Evolutionary conservation across 2,113 vertebrate genomes (phyloP).

Genomic region (Sapayoa aenigma): DNA sequence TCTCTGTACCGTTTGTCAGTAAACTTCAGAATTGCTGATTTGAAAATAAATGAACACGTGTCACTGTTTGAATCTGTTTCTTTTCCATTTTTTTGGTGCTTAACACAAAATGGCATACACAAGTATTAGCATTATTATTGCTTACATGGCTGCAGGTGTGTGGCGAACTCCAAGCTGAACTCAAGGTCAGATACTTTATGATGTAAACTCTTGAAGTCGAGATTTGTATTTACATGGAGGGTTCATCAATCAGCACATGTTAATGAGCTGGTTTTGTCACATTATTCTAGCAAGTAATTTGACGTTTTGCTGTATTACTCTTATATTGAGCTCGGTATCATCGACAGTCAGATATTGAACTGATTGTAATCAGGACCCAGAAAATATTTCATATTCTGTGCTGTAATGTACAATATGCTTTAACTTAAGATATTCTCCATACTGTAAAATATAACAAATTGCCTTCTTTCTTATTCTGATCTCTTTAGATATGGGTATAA

Average conservation of each 20-base stretch:
- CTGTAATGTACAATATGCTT: not conserved
- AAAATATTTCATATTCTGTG: slow-evolving; percentile 27
- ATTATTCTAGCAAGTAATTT: slow-evolving; percentile 50
- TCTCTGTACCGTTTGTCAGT: slow-evolving; percentile 45
- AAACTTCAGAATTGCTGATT: slow-evolving; percentile 56
- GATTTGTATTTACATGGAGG: slow-evolving; percentile 42
- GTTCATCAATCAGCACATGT: slow-evolving; percentile 25
- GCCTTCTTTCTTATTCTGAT: not conserved
- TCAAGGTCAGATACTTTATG: slow-evolving; percentile 58
- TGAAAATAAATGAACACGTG: slow-evolving; percentile 60
- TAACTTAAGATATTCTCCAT: not conserved
- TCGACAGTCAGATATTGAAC: slow-evolving; percentile 24
- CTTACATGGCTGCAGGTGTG: slow-evolving; percentile 54
- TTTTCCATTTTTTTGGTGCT: slow-evolving; percentile 29
- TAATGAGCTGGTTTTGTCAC: slow-evolving; percentile 35
- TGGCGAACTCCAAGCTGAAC: slow-evolving; percentile 40
- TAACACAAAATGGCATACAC: slow-evolving; percentile 9
- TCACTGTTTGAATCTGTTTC: slow-evolving; percentile 12
- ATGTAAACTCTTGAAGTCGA: slow-evolving; percentile 36
- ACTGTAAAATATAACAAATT: not conserved
- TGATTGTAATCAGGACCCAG: slow-evolving; percentile 23
- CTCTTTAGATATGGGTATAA: not conserved
- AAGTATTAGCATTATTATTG: slow-evolving; percentile 37
- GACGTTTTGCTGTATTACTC: slow-evolving; percentile 42
- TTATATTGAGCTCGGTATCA: not conserved